Evolutionary conservation across 2,888 invertebrate species (phyloP).

Genomic region (Cephonodes hylas): DNA sequence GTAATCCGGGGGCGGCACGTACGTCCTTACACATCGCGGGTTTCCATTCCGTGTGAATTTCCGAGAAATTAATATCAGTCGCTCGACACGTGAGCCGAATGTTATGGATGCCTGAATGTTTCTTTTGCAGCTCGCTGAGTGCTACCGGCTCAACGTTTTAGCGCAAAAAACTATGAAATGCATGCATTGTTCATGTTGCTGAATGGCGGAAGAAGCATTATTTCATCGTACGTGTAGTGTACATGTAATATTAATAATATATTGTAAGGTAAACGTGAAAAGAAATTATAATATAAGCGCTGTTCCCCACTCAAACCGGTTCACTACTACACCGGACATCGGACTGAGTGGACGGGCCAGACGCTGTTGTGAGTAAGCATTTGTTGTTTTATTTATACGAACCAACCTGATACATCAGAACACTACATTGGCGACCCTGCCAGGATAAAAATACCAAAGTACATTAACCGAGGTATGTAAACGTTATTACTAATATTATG

Average conservation of each 20-base stretch:
- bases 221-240: not conserved
- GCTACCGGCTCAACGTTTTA: not conserved
- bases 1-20: constrained; percentile 13
- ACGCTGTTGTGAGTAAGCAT: too few relatives aligned
- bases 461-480: too few relatives aligned
- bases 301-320: not conserved
- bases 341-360: too few relatives aligned
- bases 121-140: constrained; percentile 8
- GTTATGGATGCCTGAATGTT: constrained; percentile 12
- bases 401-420: too few relatives aligned
- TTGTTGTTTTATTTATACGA: too few relatives aligned
- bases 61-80: constrained; percentile 45
- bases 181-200: not conserved
- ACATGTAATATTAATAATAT: too few relatives aligned
- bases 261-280: too few relatives aligned
- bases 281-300: too few relatives aligned
- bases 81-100: constrained; percentile 39
- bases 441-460: too few relatives aligned
- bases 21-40: constrained; percentile 19
- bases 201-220: not conserved
- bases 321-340: too few relatives aligned
- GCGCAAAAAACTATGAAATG: constrained; percentile 1
- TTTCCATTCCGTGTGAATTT: constrained; percentile 44
- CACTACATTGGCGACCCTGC: too few relatives aligned
- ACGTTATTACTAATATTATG: too few relatives aligned